phyloP scores from a whole-genome alignment of 30 jellyfish, hydroid and myxozoan species.

The Rhopilema esculentum region DNA sequence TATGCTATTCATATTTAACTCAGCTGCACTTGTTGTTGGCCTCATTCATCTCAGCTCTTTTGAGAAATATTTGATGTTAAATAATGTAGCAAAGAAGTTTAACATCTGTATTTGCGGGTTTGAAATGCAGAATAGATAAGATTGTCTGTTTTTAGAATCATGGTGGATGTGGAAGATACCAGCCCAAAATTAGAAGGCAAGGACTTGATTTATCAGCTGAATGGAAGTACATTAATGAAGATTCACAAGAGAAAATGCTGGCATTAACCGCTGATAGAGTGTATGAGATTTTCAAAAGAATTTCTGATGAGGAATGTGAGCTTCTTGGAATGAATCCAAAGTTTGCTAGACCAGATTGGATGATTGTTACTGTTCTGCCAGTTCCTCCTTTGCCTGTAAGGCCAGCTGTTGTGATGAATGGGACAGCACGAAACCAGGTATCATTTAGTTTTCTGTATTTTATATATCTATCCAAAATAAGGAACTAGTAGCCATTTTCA shows the following conservation, averaged over 20 bases:
- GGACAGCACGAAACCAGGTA: constrained; percentile 97
- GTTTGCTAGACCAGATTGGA: constrained; percentile 97
- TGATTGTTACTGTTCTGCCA: constrained; percentile 92
- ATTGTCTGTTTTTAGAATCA: constrained; percentile 80
- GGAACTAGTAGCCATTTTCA: too few species aligned
- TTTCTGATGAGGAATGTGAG: constrained; percentile 97
- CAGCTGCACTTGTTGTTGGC: too few species aligned
- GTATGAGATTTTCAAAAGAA: constrained; percentile 90
- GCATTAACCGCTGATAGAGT: constrained; percentile 97
- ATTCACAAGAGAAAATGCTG: constrained; percentile 88
- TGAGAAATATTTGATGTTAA: too few species aligned
- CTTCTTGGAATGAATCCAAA: constrained; percentile 89
- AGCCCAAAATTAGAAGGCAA: constrained; percentile 88
- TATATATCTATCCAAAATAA: not conserved
- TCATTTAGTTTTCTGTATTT: not conserved
- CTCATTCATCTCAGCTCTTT: too few species aligned
- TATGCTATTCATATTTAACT: too few species aligned
- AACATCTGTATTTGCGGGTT: too few species aligned
- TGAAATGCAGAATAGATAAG: too few species aligned
- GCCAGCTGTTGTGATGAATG: constrained; percentile 99
- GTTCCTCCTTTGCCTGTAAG: constrained; percentile 99
- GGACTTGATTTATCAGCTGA: constrained; percentile 96
- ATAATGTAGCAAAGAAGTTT: too few species aligned
- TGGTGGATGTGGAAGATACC: constrained; percentile 99
- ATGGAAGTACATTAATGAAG: constrained; percentile 92